Conservation (phyloP, 1,140 invertebrate species). For the Drosophila lacertosa region DNA sequence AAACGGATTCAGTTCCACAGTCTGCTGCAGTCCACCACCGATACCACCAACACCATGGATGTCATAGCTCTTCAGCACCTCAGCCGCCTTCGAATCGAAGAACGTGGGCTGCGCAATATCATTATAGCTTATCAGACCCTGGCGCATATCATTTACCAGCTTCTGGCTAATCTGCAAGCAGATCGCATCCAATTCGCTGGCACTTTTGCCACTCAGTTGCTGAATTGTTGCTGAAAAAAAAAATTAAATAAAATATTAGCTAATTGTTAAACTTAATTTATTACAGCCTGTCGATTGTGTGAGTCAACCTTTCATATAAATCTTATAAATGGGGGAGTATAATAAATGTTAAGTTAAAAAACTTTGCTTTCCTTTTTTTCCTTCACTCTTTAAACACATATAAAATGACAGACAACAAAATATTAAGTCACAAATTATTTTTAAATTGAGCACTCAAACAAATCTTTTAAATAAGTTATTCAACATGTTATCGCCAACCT, state of each 20-base stretch:
- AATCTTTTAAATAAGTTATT: constrained; percentile 8
- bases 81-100: constrained; percentile 69
- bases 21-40: too few relatives aligned
- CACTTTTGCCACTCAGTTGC: constrained; percentile 60
- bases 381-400: too few relatives aligned
- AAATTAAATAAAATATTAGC: background rate
- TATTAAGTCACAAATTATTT: constrained; percentile 40
- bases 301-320: too few relatives aligned
- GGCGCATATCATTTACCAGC: constrained; percentile 68
- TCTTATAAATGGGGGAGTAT: too few relatives aligned
- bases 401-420: too few relatives aligned
- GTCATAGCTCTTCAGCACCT: constrained; percentile 48
- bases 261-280: too few relatives aligned
- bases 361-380: background rate
- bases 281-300: too few relatives aligned
- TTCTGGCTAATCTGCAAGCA: constrained; percentile 54
- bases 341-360: background rate
- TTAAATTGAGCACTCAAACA: background rate
- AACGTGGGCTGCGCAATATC: constrained; percentile 68
- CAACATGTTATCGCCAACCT: constrained; percentile 29
- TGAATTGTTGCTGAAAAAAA: constrained; percentile 56
- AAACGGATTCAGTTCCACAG: constrained; percentile 48
- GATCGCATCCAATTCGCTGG: constrained; percentile 58
- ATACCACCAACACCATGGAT: background rate
- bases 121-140: constrained; percentile 56